A percentile compares a stretch with the other conserved stretches of the same genome.
Evolutionary conservation across 2,797 vertebrate species (phyloP).

Genomic region (Varecia variegata): DNA sequence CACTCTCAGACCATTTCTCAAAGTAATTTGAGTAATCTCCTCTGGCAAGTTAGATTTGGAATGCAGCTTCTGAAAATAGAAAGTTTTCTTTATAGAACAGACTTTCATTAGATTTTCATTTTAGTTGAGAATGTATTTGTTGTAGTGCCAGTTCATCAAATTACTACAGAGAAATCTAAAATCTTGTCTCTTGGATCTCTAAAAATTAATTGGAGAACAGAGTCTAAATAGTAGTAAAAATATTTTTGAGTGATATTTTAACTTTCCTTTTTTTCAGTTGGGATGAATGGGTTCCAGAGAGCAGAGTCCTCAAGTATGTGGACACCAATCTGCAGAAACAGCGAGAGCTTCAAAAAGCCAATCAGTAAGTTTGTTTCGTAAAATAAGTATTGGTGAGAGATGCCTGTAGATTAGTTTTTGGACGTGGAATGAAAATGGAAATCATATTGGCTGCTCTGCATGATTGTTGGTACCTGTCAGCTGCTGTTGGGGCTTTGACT

Average conservation of each 20-base stretch:
- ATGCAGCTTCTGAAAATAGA: background rate
- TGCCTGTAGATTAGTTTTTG: background rate
- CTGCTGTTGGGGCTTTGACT: background rate
- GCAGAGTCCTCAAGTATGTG: conserved; percentile 99
- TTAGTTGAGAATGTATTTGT: background rate
- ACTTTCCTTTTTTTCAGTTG: conserved; percentile 87
- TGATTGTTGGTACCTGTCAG: background rate
- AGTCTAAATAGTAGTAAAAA: background rate
- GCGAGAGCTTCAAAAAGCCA: conserved; percentile 99
- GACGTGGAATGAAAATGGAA: background rate
- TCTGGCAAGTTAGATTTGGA: background rate
- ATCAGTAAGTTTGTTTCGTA: conserved; percentile 91
- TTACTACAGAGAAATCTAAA: conserved; percentile 12
- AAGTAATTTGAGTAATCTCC: conserved; percentile 10
- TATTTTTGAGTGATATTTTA: conserved; percentile 41
- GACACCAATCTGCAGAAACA: conserved; percentile 99
- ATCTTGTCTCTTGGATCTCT: conserved; percentile 19
- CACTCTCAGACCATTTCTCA: background rate
- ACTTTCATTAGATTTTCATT: background rate
- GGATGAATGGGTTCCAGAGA: conserved; percentile 99
- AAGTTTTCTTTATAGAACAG: background rate
- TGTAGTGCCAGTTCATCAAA: background rate
- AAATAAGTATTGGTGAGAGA: background rate
- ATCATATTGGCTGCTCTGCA: background rate
- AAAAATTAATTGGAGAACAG: background rate